Base-by-base conservation (phyloP, 2,797 vertebrate genomes). In the Glyptemys insculpta region DNA sequence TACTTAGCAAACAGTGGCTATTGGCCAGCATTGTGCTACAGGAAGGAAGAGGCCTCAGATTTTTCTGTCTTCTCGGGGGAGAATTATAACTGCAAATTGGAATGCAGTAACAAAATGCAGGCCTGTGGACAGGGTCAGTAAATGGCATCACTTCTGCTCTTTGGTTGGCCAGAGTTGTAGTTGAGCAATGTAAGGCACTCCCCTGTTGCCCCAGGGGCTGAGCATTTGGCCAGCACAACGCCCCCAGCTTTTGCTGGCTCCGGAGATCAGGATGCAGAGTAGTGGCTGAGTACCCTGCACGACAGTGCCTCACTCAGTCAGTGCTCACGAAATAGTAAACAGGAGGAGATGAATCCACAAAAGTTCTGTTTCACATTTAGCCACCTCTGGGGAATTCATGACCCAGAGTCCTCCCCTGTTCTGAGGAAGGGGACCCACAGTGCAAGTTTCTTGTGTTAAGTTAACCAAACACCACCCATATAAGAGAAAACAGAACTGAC, bases 51-150 rank as follows among this genome's bases (percentile, higher is more conserved):
- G 11, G 94, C 94, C 85, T 15, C 78, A 12, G 92, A 53, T 80
- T 93, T 79, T 86, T 94, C 95, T 47, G 83, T 54, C 92, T 92
- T 15, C 97, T 94, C 95, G 34, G 52, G 91, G 91, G 95, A 91
- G 94, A 96, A 93, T 93, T 95, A 88, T 94, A 97, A 88, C 95
- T 49, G 54, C 68, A 94, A 96, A 12, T 74, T 84, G 98, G 95
- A 94, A 94, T 87, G 93, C 89, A 88, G 80, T 95, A 83, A 95
- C 96, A 97, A 95, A 91, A 87, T 91, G 65, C 90, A 31, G 89
- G 53, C 93, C 88, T 65, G 84, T 21, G 81, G 78, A 18, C 79
- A 68, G 91, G 85, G 90, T 92, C 96, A 76, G 95, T 95, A 94
- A 88, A 76, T 15, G n/a, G n/a, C 1, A 8, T 21, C 29, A 89